These are phyloP conservation scores for Cotesia chilonis DNA, from an alignment of 1,140 invertebrate genomes.

Conservation along the genomic window DNA sequence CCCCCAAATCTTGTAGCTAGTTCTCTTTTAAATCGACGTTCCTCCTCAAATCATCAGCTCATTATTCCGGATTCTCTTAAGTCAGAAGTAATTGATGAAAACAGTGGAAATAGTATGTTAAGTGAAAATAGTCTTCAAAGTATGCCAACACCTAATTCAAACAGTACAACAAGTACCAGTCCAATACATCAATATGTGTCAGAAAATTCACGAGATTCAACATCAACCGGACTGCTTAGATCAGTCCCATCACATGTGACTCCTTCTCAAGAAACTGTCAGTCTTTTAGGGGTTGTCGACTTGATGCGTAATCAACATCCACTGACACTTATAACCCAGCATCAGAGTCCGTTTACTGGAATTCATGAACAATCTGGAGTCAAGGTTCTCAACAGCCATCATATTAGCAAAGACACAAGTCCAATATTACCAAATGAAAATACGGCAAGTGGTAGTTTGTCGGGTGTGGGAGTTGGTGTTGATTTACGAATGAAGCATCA, in stretches of 20 bases:
- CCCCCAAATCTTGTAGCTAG: conserved; percentile 56
- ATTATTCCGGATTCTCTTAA: conserved; percentile 69
- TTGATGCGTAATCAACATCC: conserved; percentile 59
- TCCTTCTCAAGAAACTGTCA: conserved; percentile 54
- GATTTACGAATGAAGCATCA: conserved; percentile 64
- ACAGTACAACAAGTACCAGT: conserved; percentile 45
- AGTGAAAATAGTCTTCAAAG: conserved; percentile 65
- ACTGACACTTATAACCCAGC: conserved; percentile 46
- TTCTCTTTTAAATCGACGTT: conserved; percentile 51
- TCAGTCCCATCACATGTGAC: conserved; percentile 44
- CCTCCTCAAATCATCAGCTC: conserved; percentile 60
- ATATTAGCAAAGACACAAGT: conserved; percentile 64
- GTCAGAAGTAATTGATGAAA: conserved; percentile 76
- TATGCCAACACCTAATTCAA: conserved; percentile 48
- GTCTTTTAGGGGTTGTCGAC: conserved; percentile 59
- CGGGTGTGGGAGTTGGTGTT: conserved; percentile 58
- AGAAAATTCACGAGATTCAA: conserved; percentile 54
- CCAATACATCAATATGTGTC: conserved; percentile 57
- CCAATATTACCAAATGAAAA: conserved; percentile 58
- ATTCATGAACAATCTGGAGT: conserved; percentile 58
- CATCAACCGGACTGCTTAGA: conserved; percentile 51
- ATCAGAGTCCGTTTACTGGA: conserved; percentile 52
- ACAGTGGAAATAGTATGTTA: conserved; percentile 70
- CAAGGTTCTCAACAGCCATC: conserved; percentile 60
- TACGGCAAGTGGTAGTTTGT: conserved; percentile 46